Conservation (phyloP, 2,888 invertebrate genomes). For the Norana najaformis region DNA sequence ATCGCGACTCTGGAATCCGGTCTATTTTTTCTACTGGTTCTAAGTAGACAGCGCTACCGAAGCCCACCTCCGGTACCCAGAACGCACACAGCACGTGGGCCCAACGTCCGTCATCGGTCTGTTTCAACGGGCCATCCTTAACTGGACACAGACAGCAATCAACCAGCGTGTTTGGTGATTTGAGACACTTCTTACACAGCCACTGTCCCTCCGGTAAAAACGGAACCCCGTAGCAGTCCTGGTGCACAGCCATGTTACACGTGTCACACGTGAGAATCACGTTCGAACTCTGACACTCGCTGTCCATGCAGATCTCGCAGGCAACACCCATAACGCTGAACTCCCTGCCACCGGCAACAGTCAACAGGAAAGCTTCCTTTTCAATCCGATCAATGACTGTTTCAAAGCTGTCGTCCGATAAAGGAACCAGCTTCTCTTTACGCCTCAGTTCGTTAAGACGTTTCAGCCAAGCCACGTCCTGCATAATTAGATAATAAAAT, state of each 20-base stretch:
- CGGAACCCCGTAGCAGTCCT: conserved; percentile 95
- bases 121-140: conserved; percentile 96
- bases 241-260: conserved; percentile 98
- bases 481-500: neutral
- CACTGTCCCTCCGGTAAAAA: conserved; percentile 97
- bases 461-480: conserved; percentile 88
- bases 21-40: conserved; percentile 95
- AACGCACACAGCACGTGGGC: conserved; percentile 97
- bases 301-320: conserved; percentile 97
- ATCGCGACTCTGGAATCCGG: conserved; percentile 90
- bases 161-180: conserved; percentile 91
- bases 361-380: conserved; percentile 76
- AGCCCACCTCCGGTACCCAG: conserved; percentile 94
- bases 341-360: conserved; percentile 57
- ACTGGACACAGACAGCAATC: conserved; percentile 98
- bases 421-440: conserved; percentile 67
- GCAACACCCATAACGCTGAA: conserved; percentile 92
- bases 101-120: conserved; percentile 92
- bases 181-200: conserved; percentile 91
- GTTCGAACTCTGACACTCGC: conserved; percentile 97
- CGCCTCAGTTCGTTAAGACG: conserved; percentile 83
- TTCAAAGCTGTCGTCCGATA: conserved; percentile 88
- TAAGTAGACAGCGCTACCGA: conserved; percentile 90
- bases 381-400: conserved; percentile 95
- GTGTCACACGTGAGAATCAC: conserved; percentile 98